Conservation (phyloP, 2,113 vertebrate species). For the Entomyzon cyanotis region DNA sequence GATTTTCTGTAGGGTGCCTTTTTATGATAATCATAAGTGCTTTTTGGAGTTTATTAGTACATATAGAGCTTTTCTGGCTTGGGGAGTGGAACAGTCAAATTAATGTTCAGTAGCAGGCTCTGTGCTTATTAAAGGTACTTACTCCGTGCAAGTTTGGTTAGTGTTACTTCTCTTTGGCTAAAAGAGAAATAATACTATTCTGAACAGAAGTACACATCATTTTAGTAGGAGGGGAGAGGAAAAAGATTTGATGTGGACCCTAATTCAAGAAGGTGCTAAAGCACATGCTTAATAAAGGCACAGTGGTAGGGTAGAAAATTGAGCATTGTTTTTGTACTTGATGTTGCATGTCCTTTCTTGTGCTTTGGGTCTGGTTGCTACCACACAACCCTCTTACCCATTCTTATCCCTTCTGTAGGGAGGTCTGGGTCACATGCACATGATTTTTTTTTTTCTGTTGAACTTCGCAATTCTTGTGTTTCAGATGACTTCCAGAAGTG, state of each 20-base stretch:
- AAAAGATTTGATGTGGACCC: not conserved
- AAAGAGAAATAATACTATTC: not conserved
- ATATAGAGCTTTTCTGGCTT: not conserved
- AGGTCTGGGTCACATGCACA: fast-evolving
- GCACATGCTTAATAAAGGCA: not conserved
- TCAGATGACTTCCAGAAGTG: not conserved
- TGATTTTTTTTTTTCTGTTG: not conserved
- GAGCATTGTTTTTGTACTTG: not conserved
- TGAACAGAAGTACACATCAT: not conserved
- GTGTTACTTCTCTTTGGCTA: not conserved
- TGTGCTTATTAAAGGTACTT: not conserved
- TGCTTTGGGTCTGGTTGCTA: not conserved
- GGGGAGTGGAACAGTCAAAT: not conserved
- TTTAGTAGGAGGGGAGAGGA: not conserved
- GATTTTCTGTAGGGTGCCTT: not conserved
- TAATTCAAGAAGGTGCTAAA: not conserved
- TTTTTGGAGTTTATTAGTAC: not conserved
- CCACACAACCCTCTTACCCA: not conserved
- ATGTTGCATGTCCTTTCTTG: not conserved
- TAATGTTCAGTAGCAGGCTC: not conserved
- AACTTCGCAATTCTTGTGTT: not conserved
- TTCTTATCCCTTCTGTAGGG: not conserved
- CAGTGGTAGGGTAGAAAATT: not conserved
- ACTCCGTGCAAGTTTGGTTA: not conserved
- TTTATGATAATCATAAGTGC: not conserved